phyloP scores from a whole-genome alignment of 2,113 vertebrate genomes.

The Protobothrops mucrosquamatus region DNA sequence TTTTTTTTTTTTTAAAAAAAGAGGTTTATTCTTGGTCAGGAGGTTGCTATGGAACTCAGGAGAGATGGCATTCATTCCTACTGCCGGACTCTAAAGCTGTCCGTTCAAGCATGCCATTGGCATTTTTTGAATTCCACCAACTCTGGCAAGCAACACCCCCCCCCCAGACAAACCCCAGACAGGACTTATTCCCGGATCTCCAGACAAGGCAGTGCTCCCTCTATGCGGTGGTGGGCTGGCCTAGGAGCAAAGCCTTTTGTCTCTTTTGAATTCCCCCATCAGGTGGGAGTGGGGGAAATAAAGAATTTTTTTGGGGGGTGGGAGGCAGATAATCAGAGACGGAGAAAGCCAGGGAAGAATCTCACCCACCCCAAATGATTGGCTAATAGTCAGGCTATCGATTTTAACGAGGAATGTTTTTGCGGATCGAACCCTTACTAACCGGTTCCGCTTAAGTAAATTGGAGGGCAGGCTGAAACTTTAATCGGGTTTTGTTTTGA shows the following conservation, averaged over 20 bases:
- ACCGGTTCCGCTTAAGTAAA: neutral
- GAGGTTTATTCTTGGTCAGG: conserved; percentile 67
- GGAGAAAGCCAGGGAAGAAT: neutral
- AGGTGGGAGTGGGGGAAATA: neutral
- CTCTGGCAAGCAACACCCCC: conserved; percentile 10
- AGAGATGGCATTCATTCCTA: conserved; percentile 69
- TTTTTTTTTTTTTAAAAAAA: no score
- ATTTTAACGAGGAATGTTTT: neutral
- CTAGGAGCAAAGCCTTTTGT: neutral
- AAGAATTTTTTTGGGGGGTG: neutral
- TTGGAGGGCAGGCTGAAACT: neutral
- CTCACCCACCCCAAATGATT: neutral
- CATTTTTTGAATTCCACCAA: conserved; percentile 77
- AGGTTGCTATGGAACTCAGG: conserved; percentile 76
- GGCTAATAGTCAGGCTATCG: neutral
- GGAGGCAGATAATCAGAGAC: neutral
- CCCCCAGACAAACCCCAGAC: conserved; percentile 43
- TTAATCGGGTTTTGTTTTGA: neutral
- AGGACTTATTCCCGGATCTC: conserved; percentile 19
- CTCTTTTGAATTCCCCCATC: neutral
- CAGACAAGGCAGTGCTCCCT: conserved; percentile 15
- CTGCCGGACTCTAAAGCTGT: conserved; percentile 68
- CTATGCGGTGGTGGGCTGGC: neutral
- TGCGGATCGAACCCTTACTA: neutral
- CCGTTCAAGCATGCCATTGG: conserved; percentile 75